Percentiles rank a stretch among this genome's conserved stretches.
Conservation (phyloP, 2,797 vertebrate genomes). For the Micromesistius poutassou region DNA sequence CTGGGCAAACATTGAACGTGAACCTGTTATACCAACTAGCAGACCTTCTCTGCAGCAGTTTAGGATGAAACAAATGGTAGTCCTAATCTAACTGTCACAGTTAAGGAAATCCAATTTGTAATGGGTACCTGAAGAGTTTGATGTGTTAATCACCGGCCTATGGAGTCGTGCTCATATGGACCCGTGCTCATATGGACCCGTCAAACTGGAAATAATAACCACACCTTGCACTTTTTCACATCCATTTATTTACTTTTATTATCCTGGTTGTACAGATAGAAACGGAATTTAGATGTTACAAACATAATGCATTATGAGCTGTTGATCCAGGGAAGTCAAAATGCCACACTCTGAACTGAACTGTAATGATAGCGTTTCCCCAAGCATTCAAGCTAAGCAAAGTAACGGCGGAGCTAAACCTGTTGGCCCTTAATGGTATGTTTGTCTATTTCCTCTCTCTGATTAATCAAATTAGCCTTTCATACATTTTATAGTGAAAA, state of each 20-base stretch:
- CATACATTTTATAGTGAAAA: conserved; percentile 18
- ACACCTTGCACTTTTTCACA: conserved; percentile 50
- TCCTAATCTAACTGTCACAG: neutral
- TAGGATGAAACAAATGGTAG: neutral
- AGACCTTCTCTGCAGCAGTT: neutral
- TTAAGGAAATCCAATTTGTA: neutral
- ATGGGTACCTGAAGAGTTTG: neutral
- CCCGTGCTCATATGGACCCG: neutral
- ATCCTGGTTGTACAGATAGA: conserved; percentile 65
- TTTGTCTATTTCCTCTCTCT: conserved; percentile 49
- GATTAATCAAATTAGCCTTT: neutral
- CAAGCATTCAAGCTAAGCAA: neutral
- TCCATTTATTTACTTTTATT: conserved; percentile 58
- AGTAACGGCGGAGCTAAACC: neutral
- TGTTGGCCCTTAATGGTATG: conserved; percentile 34
- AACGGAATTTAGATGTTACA: conserved; percentile 54
- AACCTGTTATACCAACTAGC: neutral
- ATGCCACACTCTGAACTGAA: conserved; percentile 40
- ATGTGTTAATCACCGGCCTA: neutral
- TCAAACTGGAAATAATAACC: conserved; percentile 25
- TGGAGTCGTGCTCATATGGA: neutral
- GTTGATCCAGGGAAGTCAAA: conserved; percentile 43
- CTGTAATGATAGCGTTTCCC: conserved; percentile 38
- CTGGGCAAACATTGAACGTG: neutral
- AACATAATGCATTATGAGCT: conserved; percentile 51